A percentile compares a stretch with the other conserved stretches of the same genome.
These are phyloP conservation scores for Ophion obscuratus DNA, from an alignment of 2,888 invertebrate genomes.

Conservation along the genomic window DNA sequence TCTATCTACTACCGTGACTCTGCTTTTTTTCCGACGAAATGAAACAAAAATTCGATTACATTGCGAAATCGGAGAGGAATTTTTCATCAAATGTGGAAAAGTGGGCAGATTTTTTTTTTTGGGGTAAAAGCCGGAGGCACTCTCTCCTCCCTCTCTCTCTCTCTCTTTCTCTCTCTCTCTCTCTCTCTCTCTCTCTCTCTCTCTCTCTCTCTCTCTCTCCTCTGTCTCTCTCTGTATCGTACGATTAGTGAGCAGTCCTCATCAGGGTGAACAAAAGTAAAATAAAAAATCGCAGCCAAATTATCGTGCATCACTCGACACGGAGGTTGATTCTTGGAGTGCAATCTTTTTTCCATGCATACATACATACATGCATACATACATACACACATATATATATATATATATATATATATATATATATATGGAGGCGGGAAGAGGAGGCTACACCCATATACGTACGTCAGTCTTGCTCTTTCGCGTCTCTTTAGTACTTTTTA, in stretches of 20 bases:
- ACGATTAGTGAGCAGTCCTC: background rate
- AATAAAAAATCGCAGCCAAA: slow-evolving; percentile 74
- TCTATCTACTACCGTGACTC: too few relatives aligned
- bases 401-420: background rate
- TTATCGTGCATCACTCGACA: slow-evolving; percentile 80
- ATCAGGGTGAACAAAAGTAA: slow-evolving; percentile 49
- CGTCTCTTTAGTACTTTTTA: slow-evolving; percentile 60
- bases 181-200: too few relatives aligned
- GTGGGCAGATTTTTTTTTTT: too few relatives aligned
- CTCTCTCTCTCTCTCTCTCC: background rate
- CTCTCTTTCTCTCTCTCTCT: too few relatives aligned
- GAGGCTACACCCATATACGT: slow-evolving; percentile 7
- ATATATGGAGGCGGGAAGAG: background rate
- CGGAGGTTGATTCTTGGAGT: slow-evolving; percentile 59
- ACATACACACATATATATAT: background rate
- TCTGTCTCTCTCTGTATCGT: background rate
- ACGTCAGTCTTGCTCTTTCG: slow-evolving; percentile 13
- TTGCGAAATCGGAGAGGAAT: too few relatives aligned
- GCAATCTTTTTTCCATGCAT: slow-evolving; percentile 39
- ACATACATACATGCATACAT: background rate
- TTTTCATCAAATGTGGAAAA: too few relatives aligned
- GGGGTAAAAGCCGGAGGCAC: too few relatives aligned
- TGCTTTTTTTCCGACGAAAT: background rate
- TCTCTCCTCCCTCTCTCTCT: too few relatives aligned
- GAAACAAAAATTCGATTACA: background rate